Base-by-base conservation (phyloP, 2,888 invertebrate genomes). In the Boloria euphrosyne region DNA sequence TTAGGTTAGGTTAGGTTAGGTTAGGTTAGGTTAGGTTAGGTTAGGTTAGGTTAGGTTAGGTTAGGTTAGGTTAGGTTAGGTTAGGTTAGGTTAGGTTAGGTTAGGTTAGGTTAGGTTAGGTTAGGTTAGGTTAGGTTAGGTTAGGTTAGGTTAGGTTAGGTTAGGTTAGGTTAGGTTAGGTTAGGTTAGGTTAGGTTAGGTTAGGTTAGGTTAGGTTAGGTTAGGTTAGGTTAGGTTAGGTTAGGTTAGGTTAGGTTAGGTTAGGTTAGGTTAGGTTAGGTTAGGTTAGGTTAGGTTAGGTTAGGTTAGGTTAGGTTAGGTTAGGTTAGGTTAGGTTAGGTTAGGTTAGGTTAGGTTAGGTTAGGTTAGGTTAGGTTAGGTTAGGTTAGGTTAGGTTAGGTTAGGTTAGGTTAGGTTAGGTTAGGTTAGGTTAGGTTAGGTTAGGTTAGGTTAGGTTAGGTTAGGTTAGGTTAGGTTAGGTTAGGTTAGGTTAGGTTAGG, bases 1-100 rank as follows among this genome's bases (percentile, higher is more conserved):
- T 69, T 69, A 69, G 66, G 63, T 63, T 69, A 69, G 67, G 67
- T 70, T 65, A 61, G 67, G 65, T 67, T 67, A 61, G 57, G 64
- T 65, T 64, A 64, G 64, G 64, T 65, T 60, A 65, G 71, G 66
- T 73, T 70, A 71, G 71, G 72, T 73, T 69, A 70, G n/a, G n/a
- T n/a, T n/a, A n/a, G n/a, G n/a, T n/a, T n/a, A n/a, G n/a, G 73
- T 73, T 74, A 71, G 73, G 71, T 71, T 71, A 69, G 69, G 69
- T 69, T 69, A 71, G 65, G 65, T 67, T 67, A 67, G 67, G 67
- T 67, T 67, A 67, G 67, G 67, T 67, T 67, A 68, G 68, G 66
- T 66, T 69, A 63, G 60, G 65, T 62, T 68, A 69, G 69, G 69
- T 72, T 69, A 69, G 72, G 71, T 71, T 69, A 71, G 71, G 68